Conservation (phyloP, 2,888 invertebrate species). For the Tubiluchus corallicola region DNA sequence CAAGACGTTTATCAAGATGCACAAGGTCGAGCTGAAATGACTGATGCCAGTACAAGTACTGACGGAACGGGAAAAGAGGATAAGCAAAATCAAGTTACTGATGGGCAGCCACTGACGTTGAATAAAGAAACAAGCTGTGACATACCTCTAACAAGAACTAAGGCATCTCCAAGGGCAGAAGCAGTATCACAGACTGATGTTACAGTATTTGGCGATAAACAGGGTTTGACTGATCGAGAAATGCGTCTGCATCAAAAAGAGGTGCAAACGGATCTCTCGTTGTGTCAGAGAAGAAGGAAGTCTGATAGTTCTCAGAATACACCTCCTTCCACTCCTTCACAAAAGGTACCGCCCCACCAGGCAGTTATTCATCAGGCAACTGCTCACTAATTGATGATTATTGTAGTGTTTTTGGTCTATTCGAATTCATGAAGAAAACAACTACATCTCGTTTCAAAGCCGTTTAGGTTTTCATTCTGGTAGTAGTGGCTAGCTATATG, state of each 20-base stretch:
- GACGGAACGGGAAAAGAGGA: background rate
- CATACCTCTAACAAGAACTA: background rate
- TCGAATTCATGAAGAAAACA: no score
- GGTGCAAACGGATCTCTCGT: constrained; percentile 1
- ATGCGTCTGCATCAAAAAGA: background rate
- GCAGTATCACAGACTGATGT: background rate
- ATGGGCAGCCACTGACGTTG: background rate
- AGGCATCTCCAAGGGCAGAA: background rate
- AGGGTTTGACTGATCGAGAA: background rate
- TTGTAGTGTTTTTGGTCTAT: no score
- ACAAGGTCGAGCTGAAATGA: no score
- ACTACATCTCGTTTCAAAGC: no score
- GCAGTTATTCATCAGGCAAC: background rate
- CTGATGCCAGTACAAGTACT: background rate
- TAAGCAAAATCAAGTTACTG: background rate
- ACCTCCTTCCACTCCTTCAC: background rate
- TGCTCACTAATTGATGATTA: no score
- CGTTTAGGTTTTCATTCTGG: no score
- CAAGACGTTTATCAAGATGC: background rate
- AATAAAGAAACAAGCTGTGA: constrained; percentile 1
- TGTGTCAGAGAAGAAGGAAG: background rate
- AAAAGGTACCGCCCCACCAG: background rate
- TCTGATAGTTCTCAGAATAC: background rate
- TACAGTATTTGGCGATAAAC: background rate
- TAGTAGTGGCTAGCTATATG: no score